Conservation (phyloP, 2,113 vertebrate genomes). For the Apodemus sylvaticus region DNA sequence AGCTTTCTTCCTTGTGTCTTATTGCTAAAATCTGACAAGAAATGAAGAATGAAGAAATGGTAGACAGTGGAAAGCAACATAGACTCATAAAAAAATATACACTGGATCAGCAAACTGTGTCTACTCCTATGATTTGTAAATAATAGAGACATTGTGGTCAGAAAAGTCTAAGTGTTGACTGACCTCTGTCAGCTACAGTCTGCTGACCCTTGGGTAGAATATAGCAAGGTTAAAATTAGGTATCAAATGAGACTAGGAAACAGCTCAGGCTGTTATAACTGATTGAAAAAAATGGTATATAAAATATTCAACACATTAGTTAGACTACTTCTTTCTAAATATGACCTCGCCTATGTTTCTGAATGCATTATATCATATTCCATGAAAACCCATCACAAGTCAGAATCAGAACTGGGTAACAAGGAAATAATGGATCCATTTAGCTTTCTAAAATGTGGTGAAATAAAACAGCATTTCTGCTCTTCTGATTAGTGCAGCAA, state of each 20-base stretch:
- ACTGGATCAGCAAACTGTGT: background rate
- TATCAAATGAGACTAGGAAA: background rate
- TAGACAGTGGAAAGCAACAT: background rate
- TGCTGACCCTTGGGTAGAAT: background rate
- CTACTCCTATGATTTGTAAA: background rate
- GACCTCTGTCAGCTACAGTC: background rate
- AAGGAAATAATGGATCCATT: slow-evolving; percentile 68
- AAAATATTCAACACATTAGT: slow-evolving; percentile 21
- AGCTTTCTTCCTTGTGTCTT: background rate
- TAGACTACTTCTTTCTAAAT: slow-evolving; percentile 38
- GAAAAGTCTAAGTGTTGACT: background rate
- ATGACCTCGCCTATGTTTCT: background rate
- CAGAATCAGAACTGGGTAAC: slow-evolving; percentile 51
- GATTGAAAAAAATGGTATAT: background rate
- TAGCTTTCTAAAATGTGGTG: slow-evolving; percentile 63
- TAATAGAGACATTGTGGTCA: background rate
- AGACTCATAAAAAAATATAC: background rate
- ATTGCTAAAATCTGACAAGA: background rate
- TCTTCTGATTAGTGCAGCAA: slow-evolving; percentile 50
- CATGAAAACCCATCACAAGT: slow-evolving; percentile 48
- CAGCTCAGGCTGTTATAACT: background rate
- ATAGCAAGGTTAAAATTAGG: background rate
- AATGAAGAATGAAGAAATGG: background rate
- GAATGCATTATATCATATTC: background rate
- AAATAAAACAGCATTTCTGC: slow-evolving; percentile 59